Base-by-base conservation (phyloP, 2,888 invertebrate genomes). In the Penaeus monodon region DNA sequence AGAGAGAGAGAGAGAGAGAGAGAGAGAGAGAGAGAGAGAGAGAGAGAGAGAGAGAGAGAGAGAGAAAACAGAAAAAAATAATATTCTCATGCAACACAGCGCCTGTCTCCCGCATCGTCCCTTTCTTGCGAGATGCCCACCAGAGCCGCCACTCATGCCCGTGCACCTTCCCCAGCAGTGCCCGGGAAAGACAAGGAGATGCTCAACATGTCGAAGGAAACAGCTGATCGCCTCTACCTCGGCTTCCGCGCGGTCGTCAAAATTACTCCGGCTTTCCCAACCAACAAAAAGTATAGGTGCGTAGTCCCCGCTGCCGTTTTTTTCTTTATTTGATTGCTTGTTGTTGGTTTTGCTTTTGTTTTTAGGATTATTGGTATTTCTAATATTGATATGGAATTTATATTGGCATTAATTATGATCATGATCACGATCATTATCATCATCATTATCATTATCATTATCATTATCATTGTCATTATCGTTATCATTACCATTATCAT, bases 231-330 rank as follows among this genome's bases (percentile, higher is more conserved):
- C 33, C 78, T 85, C 6, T 88, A 85, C 81, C 66, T 85, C 44
- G 95, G 96, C 49, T 96, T 96, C 92, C 94, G 96, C 91, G 95
- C 96, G 0, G 96, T 96, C n/a, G 93, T 96, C 88, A 96, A 96
- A 92, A 93, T 96, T 81, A 96, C 96, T 0, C 95, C 96, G 22
- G 95, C 96, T 0, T 95, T 95, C 92, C 96, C 96, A 0, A 94
- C 94, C 90, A 95, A 96, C 92, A 95, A 95, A 7, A 93, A 95
- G 91, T 96, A 96, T 91, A 94, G 94, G 96, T 96, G 93, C 94
- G 94, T 20, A 38, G 17, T 44, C 80, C 38, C 33, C 38, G 33
- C 66, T 66, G 29, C 65, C 44, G 80, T 80, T 22, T 4, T 65
- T 65, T 22, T 7, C 10, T 8, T 44, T n/a, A 17, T 20, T 27